These are phyloP conservation scores for Semnornis frantzii DNA, from an alignment of 2,113 vertebrate species.

Conservation along the genomic window DNA sequence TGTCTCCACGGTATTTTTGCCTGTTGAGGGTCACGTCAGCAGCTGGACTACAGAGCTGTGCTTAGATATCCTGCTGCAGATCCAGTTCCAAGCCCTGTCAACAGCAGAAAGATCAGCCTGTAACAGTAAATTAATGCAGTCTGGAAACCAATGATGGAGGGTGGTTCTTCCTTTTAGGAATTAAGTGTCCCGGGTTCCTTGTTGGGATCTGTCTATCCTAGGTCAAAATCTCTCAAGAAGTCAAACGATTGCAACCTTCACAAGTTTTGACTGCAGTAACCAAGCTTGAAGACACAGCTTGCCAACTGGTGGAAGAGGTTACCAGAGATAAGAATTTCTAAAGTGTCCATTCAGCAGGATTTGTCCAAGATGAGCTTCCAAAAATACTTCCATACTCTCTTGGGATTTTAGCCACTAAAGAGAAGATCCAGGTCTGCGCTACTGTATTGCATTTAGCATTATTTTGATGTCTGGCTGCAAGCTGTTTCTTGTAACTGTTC, in stretches of 20 bases:
- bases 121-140: rapidly evolving
- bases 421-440: not conserved
- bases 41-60: not conserved
- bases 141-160: not conserved
- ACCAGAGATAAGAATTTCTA: not conserved
- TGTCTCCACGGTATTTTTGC: not conserved
- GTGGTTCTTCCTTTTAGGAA: not conserved
- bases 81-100: not conserved
- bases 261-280: not conserved
- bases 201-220: not conserved
- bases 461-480: not conserved
- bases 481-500: not conserved
- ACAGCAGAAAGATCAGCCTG: not conserved
- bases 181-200: not conserved
- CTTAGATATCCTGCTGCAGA: not conserved
- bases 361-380: not conserved
- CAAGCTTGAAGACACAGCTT: not conserved
- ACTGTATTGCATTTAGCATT: not conserved
- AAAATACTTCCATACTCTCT: not conserved
- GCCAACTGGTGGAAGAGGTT: not conserved
- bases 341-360: not conserved
- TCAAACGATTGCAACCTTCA: not conserved
- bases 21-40: not conserved
- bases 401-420: not conserved
- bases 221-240: not conserved